A percentile compares a stretch with the other conserved stretches of the same genome.
Conservation (phyloP, 2,113 vertebrate species). For the Phycodurus eques region DNA sequence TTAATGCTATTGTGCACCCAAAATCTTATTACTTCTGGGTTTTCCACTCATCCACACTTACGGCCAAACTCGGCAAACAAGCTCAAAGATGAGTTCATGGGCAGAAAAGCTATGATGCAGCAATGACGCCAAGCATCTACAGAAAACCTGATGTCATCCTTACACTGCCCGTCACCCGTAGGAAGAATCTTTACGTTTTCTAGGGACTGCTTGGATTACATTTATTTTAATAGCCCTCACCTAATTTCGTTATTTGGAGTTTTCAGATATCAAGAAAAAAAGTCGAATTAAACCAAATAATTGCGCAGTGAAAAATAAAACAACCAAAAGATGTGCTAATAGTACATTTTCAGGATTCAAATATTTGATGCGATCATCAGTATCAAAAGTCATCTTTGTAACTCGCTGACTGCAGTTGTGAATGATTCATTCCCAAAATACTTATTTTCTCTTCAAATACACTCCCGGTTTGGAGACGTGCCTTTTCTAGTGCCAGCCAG, state of each 20-base stretch:
- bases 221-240: background rate
- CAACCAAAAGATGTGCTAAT: background rate
- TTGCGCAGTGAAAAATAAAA: background rate
- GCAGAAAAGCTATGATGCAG: background rate
- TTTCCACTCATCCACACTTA: background rate
- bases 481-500: constrained; percentile 8
- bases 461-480: constrained; percentile 11
- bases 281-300: background rate
- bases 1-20: background rate
- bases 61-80: background rate
- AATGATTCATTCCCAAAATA: constrained; percentile 25
- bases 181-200: background rate
- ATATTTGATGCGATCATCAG: background rate
- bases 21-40: background rate
- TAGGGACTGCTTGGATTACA: background rate
- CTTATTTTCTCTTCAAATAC: constrained; percentile 11
- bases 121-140: background rate
- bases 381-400: constrained; percentile 12
- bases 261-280: background rate
- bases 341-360: background rate
- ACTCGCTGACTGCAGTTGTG: background rate
- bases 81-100: background rate
- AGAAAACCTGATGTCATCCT: background rate
- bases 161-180: background rate
- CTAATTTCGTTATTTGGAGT: background rate